Percentiles rank a stretch among this genome's conserved stretches.
These are phyloP conservation scores for Tryphoninae sp. DNA, from an alignment of 2,888 invertebrate genomes.

Conservation along the genomic window DNA sequence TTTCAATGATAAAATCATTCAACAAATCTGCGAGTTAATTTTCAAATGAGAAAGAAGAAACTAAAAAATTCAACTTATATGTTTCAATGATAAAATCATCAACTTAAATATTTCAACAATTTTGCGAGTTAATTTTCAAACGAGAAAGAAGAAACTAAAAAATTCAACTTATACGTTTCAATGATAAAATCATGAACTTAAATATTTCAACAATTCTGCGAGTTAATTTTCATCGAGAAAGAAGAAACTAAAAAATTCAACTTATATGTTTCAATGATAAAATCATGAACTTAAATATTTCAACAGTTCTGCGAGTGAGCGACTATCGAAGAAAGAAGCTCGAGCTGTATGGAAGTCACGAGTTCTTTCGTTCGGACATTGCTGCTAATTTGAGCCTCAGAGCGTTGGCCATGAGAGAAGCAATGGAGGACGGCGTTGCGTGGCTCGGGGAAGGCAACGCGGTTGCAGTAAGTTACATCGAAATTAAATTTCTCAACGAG, in stretches of 20 bases:
- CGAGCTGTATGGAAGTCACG: constrained; percentile 91
- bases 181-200: no score
- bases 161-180: not conserved
- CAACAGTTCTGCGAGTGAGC: constrained; percentile 95
- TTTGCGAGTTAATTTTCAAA: not conserved
- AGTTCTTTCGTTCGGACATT: constrained; percentile 94
- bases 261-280: not conserved
- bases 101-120: no score
- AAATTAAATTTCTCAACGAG: not conserved
- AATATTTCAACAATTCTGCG: no score
- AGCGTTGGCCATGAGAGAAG: constrained; percentile 91
- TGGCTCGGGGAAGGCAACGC: constrained; percentile 91
- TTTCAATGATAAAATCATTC: no score
- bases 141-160: not conserved
- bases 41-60: no score
- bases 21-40: no score
- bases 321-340: constrained; percentile 93
- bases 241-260: not conserved
- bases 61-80: no score
- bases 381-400: constrained; percentile 91
- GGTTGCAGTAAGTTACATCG: constrained; percentile 87
- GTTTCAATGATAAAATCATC: no score
- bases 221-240: not conserved
- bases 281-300: not conserved
- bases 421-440: constrained; percentile 92